Percentiles rank a stretch among this genome's conserved stretches.
Conservation (phyloP, 2,797 vertebrate genomes). For the Channallabes apus region DNA sequence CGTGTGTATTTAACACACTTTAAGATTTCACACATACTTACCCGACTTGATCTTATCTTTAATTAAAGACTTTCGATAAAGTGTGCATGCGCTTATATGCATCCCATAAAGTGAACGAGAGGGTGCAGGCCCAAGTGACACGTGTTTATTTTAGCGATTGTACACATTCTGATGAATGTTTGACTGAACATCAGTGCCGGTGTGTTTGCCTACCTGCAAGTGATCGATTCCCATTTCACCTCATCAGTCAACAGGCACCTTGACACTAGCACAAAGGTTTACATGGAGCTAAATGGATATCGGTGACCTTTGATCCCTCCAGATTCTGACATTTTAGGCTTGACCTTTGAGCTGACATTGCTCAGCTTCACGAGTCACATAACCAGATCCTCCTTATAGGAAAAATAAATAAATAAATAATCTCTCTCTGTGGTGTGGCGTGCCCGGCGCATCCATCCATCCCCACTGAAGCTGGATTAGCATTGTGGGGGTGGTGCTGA, state of each 20-base stretch:
- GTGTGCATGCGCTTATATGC: slow-evolving; percentile 19
- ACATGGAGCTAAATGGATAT: slow-evolving; percentile 58
- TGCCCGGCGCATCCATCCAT: slow-evolving; percentile 29
- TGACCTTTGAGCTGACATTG: slow-evolving; percentile 63
- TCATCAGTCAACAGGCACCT: slow-evolving; percentile 66
- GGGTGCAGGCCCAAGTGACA: neutral
- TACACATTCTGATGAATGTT: slow-evolving; percentile 13
- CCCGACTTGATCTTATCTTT: slow-evolving; percentile 50
- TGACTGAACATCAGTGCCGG: slow-evolving; percentile 13
- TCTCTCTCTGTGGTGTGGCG: neutral
- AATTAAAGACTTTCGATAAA: slow-evolving; percentile 49
- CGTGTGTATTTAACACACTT: slow-evolving; percentile 40
- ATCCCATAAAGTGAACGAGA: slow-evolving; percentile 29
- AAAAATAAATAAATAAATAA: slow-evolving; percentile 17
- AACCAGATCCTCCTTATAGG: slow-evolving; percentile 34
- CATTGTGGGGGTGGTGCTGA: slow-evolving; percentile 31
- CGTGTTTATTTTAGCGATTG: neutral
- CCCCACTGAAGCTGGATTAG: slow-evolving; percentile 36
- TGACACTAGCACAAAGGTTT: slow-evolving; percentile 60
- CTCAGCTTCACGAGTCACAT: slow-evolving; percentile 27
- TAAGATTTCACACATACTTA: slow-evolving; percentile 37
- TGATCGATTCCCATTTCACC: slow-evolving; percentile 58
- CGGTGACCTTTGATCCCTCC: slow-evolving; percentile 58
- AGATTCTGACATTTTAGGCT: slow-evolving; percentile 66
- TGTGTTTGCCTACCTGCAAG: slow-evolving; percentile 36